Base-by-base conservation (phyloP, 1,140 invertebrate species). In the Pectinophora gossypiella region DNA sequence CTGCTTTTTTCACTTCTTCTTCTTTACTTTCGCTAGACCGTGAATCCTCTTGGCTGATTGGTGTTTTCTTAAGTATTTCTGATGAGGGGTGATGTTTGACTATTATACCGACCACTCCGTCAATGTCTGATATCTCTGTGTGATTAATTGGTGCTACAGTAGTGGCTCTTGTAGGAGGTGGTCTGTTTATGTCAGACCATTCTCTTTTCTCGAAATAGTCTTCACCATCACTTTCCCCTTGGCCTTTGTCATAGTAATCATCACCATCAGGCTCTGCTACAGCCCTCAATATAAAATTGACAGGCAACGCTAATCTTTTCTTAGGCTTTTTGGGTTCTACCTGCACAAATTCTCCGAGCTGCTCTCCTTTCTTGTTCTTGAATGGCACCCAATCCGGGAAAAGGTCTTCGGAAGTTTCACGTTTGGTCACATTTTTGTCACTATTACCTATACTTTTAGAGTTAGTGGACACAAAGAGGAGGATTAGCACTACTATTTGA, bases 371-470 rank as follows among this genome's bases (percentile, higher is more conserved):
- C 56, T 83, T 81, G 43, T 83, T 85, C 55, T 81, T 81, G 38
- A 85, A 85, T 0, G 80, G 83, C 7, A 85, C 79, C 81, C 79
- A 86, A 58, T 86, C 76, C 10, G 83, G 83, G 52, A 66, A 83
- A 20, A 85, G 64, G 18, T 80, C 76, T 19, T 59, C 59, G 32
- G 57, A 64, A 4, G 66, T 56, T 47, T 73, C 64, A 56, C 73
- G 70, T 68, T 80, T 80, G 3, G 53, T 72, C 57, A 75, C 64
- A 66, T 72, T 76, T 51, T 66, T 64, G 48, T 71, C 70, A 72
- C 67, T 75, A 55, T 69, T 70, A 51, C 53, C 27, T 2, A 32
- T 32, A n/a, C 64, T 46, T 72, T 64, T 52, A 76, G 66, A 12
- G 27, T 32, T 9, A 9, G n/a, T n/a, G 27, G 27, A 12, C 27